Evolutionary conservation across 2,888 invertebrate species (phyloP).

Genomic region (Apotomis betuletana): DNA sequence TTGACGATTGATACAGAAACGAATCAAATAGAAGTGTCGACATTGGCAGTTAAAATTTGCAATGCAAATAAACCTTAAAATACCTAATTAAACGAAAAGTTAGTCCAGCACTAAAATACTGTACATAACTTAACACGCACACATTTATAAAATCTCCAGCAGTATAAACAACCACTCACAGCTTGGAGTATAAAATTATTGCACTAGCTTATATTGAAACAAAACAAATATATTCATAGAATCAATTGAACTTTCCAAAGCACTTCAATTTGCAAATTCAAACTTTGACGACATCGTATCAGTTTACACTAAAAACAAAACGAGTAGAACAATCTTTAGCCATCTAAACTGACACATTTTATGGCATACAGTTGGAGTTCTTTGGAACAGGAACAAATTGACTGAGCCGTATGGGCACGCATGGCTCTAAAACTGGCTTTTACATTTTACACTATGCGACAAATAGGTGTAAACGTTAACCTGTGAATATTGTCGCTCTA

Average conservation of each 20-base stretch:
- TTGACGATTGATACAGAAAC: too few relatives aligned
- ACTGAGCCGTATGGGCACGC: slow-evolving; percentile 40
- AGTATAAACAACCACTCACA: neutral
- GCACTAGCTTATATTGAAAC: neutral
- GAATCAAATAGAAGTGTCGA: too few relatives aligned
- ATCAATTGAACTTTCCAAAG: neutral
- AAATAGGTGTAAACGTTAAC: slow-evolving; percentile 63
- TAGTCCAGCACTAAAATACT: too few relatives aligned
- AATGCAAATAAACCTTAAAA: too few relatives aligned
- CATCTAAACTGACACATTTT: slow-evolving; percentile 40
- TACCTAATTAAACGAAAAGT: too few relatives aligned
- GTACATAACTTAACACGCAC: too few relatives aligned
- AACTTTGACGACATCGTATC: slow-evolving; percentile 29
- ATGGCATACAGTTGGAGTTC: slow-evolving; percentile 34
- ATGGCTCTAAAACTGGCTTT: slow-evolving; percentile 50
- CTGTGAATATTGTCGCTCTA: slow-evolving; percentile 56
- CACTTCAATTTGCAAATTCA: slow-evolving; percentile 16
- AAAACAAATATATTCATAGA: neutral
- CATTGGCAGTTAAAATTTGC: too few relatives aligned
- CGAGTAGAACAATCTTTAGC: slow-evolving; percentile 28
- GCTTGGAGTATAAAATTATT: too few relatives aligned
- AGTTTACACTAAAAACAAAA: slow-evolving; percentile 23
- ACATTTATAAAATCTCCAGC: neutral
- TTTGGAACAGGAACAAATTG: slow-evolving; percentile 37
- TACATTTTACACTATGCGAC: slow-evolving; percentile 58